Base-by-base conservation (phyloP, 2,888 invertebrate species). In the Agrenia bidenticulata region DNA sequence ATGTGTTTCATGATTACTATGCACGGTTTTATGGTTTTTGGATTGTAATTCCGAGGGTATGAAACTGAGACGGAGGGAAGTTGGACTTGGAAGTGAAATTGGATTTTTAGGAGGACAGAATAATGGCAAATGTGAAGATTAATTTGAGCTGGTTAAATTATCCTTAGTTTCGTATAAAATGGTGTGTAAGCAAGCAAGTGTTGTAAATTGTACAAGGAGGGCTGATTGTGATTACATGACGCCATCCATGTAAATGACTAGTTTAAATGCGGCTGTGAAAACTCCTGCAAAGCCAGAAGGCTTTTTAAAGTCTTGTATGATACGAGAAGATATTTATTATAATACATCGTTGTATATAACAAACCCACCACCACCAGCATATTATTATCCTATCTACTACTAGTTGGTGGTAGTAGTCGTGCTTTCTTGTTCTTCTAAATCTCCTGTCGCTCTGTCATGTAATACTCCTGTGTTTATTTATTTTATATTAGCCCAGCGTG, bases 401-500 rank as follows among this genome's bases (percentile, higher is more conserved):
- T 4, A 32, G 11, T 32, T 32, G 11, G 11, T 7, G 32, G 32
- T 32, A 32, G 9, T 45, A 5, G 19, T 45, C 15, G 45, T 45
- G 45, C 19, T 15, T 45, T 45, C 9, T 11, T 5, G n/a, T 15
- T 15, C 45, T 45, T 15, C 15, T n/a, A 45, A 45, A 45, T 17
- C 45, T 45, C 45, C 45, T 45, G 45, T 45, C 45, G 45, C 15
- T 17, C 45, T 45, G 45, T 45, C 45, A 45, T 54, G 24, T 51
- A 21, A 51, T 51, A 51, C 51, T 51, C 24, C 32, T 63, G 61
- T 67, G 67, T 69, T 69, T 74, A 70, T 74, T 74, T 70, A 74
- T 72, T 70, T 70, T 70, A 70, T 71, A 68, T 72, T 72, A 42
- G 58, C 73, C 27, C 73, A 72, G 73, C 74, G 72, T 74, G 74